Conservation (phyloP, 2,888 invertebrate genomes). For the Philereme transversata region DNA sequence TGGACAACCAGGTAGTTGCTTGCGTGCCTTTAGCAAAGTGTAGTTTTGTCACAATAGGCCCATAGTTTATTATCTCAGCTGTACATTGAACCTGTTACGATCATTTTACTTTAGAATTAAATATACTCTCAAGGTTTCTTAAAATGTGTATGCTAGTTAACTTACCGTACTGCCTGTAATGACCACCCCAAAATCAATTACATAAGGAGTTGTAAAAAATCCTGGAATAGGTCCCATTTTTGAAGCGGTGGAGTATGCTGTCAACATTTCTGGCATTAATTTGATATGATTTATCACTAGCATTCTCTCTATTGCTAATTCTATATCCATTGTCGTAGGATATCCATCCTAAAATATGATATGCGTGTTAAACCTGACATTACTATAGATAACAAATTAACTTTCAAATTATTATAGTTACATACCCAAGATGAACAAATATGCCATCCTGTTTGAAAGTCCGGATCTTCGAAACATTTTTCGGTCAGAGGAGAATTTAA, state of each 20-base stretch:
- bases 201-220: constrained; percentile 77
- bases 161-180: constrained; percentile 73
- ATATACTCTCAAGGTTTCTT: neutral
- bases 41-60: constrained; percentile 75
- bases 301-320: constrained; percentile 84
- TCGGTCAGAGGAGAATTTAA: constrained; percentile 64
- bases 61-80: constrained; percentile 81
- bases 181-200: constrained; percentile 84
- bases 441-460: constrained; percentile 65
- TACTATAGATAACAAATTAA: neutral
- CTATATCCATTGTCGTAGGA: constrained; percentile 84
- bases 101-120: constrained; percentile 2
- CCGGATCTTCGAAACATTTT: constrained; percentile 70
- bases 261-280: constrained; percentile 64
- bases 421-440: constrained; percentile 68
- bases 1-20: constrained; percentile 61
- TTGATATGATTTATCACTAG: constrained; percentile 74
- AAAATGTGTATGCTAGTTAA: neutral
- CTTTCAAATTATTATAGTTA: neutral
- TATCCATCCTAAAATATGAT: constrained; percentile 64
- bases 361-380: neutral
- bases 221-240: constrained; percentile 75
- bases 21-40: constrained; percentile 65
- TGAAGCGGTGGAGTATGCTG: constrained; percentile 50
- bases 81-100: constrained; percentile 65